These are phyloP conservation scores for Platyrinchus mystaceus DNA, from an alignment of 2,797 vertebrate species.

Conservation along the genomic window DNA sequence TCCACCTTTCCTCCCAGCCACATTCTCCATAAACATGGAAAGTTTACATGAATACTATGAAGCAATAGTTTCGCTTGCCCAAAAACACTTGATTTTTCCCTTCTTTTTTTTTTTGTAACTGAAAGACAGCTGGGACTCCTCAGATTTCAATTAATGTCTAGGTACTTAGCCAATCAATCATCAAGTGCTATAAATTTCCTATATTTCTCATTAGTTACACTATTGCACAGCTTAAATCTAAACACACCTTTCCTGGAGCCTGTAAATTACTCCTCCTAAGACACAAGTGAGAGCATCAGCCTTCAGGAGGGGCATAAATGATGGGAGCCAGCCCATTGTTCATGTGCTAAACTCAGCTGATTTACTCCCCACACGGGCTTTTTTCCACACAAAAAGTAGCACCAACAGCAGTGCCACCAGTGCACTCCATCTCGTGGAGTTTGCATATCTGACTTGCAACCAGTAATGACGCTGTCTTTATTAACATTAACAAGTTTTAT, in stretches of 20 bases:
- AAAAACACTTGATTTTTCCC: background rate
- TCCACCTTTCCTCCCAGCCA: background rate
- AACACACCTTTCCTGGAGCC: slow-evolving; percentile 41
- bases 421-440: slow-evolving; percentile 28
- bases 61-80: background rate
- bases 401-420: background rate
- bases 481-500: slow-evolving; percentile 73
- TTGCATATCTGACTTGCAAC: slow-evolving; percentile 50
- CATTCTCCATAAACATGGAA: background rate
- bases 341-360: background rate
- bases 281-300: background rate
- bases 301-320: slow-evolving; percentile 19
- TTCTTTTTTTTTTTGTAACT: background rate
- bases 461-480: slow-evolving; percentile 61
- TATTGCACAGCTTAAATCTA: slow-evolving; percentile 54
- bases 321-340: background rate
- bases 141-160: slow-evolving; percentile 69
- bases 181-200: slow-evolving; percentile 53
- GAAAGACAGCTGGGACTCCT: slow-evolving; percentile 63
- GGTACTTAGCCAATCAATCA: slow-evolving; percentile 60
- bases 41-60: background rate
- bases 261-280: slow-evolving; percentile 62
- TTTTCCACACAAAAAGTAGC: background rate
- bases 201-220: slow-evolving; percentile 74
- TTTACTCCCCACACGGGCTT: slow-evolving; percentile 19